These are phyloP conservation scores for Prunella fulvescens DNA, from an alignment of 2,113 vertebrate genomes.

Conservation along the genomic window DNA sequence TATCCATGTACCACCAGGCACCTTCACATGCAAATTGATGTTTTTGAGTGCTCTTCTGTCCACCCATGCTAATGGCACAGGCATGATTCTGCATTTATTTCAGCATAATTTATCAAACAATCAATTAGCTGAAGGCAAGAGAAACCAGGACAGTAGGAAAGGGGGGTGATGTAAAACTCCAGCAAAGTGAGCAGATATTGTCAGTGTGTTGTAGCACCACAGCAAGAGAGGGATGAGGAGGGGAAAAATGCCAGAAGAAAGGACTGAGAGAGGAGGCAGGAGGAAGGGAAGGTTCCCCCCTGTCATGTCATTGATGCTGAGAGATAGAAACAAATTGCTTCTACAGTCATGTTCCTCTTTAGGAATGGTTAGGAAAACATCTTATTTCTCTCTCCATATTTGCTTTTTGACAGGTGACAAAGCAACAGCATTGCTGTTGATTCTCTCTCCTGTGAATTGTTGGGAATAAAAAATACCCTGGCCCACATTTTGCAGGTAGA, in stretches of 20 bases:
- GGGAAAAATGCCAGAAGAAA: neutral
- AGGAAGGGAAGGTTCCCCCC: neutral
- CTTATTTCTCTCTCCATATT: neutral
- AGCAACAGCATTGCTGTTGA: neutral
- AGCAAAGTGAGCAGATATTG: neutral
- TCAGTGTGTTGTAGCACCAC: neutral
- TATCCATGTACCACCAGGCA: neutral
- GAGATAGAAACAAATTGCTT: neutral
- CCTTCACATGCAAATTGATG: neutral
- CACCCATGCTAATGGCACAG: neutral
- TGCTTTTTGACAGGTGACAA: neutral
- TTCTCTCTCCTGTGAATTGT: neutral
- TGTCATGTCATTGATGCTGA: fast-evolving
- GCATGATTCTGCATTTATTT: neutral
- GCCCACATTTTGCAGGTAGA: neutral
- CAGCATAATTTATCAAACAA: neutral
- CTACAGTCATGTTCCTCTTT: neutral
- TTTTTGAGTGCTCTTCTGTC: neutral
- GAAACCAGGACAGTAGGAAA: neutral
- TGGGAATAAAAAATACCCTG: neutral
- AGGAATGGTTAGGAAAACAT: neutral
- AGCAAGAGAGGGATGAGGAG: neutral
- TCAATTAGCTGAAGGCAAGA: neutral
- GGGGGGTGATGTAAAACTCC: neutral
- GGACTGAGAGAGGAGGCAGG: neutral